Evolutionary conservation across 2,888 invertebrate species (phyloP).

Genomic region (Amphipoea oculea): DNA sequence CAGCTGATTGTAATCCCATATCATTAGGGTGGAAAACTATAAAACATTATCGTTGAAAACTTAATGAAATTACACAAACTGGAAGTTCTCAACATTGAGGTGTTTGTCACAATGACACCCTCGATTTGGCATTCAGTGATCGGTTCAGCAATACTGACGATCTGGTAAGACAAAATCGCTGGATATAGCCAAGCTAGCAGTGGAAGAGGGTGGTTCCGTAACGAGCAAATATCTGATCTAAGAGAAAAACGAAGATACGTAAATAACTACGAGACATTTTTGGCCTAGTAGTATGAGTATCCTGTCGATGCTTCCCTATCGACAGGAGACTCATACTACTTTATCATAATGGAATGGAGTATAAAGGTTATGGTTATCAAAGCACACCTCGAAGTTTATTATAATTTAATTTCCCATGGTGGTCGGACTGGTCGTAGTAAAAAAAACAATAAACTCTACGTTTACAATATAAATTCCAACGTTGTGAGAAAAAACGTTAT

Average conservation of each 20-base stretch:
- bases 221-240: background rate
- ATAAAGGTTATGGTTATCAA: constrained; percentile 2
- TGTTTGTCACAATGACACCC: background rate
- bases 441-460: constrained; percentile 28
- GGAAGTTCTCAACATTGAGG: background rate
- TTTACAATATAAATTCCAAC: constrained; percentile 32
- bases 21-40: background rate
- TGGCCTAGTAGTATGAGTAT: background rate
- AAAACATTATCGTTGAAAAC: background rate
- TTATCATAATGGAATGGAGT: background rate
- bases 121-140: background rate
- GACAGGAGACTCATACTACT: background rate
- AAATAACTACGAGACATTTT: background rate
- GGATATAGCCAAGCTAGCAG: background rate
- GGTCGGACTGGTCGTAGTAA: background rate
- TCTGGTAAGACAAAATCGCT: background rate
- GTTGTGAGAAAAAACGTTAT: constrained; percentile 35
- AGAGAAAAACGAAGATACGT: background rate
- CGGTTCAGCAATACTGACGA: background rate
- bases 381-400: background rate
- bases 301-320: too few species aligned
- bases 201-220: background rate
- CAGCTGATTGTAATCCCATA: constrained; percentile 1
- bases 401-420: constrained; percentile 32
- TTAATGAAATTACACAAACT: background rate